A percentile compares a stretch with the other conserved stretches of the same genome.
phyloP scores from a whole-genome alignment of 1,140 invertebrate genomes.

The Platyscapa corneri region DNA sequence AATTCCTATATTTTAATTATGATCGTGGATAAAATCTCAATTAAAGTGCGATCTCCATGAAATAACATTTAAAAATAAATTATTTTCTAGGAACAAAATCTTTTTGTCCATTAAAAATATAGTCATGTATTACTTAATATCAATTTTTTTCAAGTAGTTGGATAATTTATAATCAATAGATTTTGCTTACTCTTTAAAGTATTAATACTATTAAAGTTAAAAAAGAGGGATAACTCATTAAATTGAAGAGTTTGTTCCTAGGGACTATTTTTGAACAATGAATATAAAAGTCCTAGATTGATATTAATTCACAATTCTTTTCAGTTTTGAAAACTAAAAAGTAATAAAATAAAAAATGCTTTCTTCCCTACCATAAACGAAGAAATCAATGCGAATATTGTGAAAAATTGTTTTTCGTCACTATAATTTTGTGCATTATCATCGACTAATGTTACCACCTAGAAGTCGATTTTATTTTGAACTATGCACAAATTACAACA shows the following conservation, averaged over 20 bases:
- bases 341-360: neutral
- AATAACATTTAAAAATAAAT: slow-evolving; percentile 31
- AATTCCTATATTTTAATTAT: slow-evolving; percentile 51
- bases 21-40: slow-evolving; percentile 45
- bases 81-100: slow-evolving; percentile 32
- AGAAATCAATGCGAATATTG: neutral
- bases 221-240: neutral
- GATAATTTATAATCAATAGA: neutral
- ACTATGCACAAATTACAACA: slow-evolving; percentile 45
- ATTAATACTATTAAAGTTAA: slow-evolving; percentile 8
- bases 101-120: neutral
- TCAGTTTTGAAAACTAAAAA: neutral
- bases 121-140: neutral
- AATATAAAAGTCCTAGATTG: neutral
- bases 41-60: slow-evolving; percentile 39
- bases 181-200: neutral
- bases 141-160: neutral
- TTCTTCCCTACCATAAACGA: neutral
- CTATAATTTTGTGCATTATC: slow-evolving; percentile 45
- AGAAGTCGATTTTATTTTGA: slow-evolving; percentile 23
- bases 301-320: slow-evolving; percentile 8
- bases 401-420: slow-evolving; percentile 17
- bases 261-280: neutral
- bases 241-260: slow-evolving; percentile 8
- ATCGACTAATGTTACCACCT: neutral